Evolutionary conservation across 2,113 vertebrate species (phyloP), one percentile per base, ranked within the genome.

Genomic region (Sylvia atricapilla): DNA sequence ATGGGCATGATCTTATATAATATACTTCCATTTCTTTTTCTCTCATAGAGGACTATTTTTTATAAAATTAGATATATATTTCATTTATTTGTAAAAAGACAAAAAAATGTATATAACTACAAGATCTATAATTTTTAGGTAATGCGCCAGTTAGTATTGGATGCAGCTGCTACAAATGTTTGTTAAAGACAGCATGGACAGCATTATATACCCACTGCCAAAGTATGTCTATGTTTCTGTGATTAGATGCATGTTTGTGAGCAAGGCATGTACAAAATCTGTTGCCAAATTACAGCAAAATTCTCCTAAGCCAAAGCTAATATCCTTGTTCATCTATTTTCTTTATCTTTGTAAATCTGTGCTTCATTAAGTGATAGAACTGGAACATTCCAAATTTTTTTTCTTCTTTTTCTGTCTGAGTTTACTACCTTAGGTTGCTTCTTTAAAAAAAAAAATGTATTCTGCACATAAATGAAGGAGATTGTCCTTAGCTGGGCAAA

Each of bases 361-460:
- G 74, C 66, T 96, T 97, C 97, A 97, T 95, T 87, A 96, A 94
- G 95, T 94, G 91, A 55, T 16, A 96, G 50, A 95, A 79, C 80
- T 97, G 93, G 95, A 97, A 79, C 39, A 27, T 56, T 52, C 44
- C 46, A 6, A 6, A 5, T 27, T 33, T 16, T 39, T 30, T 7
- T 4, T 31, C 28, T 17, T 62, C 31, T n/a, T 15, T 56, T 53
- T 17, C 2, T 87, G 39, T 68, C 19, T 69, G 16, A 39, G 30
- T 87, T 94, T 82, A 41, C 72, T 95, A 28, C 91, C 44, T 90
- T 87, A 33, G 80, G 50, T 80, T 88, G 49, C 72, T 92, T 39
- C 17, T n/a, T 56, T 23, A 11, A 64, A 64, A 39, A 21, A n/a
- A 14, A 41, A 35, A 60, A 30, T 81, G 52, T 15, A 80, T 70